These are phyloP conservation scores for Pseudocheirus occidentalis DNA, from an alignment of 2,797 vertebrate species.

Conservation along the genomic window DNA sequence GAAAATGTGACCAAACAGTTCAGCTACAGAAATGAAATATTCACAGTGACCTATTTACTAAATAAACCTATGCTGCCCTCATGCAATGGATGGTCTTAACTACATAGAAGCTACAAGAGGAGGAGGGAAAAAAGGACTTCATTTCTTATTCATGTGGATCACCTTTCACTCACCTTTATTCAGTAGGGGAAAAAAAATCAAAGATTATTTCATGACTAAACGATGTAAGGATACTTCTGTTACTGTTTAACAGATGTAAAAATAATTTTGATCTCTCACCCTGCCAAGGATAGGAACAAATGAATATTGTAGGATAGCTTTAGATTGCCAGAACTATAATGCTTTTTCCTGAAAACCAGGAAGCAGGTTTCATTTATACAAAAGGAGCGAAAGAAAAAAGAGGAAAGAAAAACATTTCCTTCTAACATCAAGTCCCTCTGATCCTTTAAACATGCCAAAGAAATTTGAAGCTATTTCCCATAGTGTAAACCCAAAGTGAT, in stretches of 20 bases:
- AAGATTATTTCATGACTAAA: constrained; percentile 7
- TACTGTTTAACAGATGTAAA: constrained; percentile 60
- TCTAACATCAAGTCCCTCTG: constrained; percentile 3
- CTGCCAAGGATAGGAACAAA: constrained; percentile 50
- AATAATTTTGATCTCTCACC: constrained; percentile 43
- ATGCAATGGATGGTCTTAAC: not conserved
- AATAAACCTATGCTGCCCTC: constrained; percentile 29
- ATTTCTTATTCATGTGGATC: constrained; percentile 50
- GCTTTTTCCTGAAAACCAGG: constrained; percentile 44
- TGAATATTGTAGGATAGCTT: constrained; percentile 29
- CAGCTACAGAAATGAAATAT: constrained; percentile 36
- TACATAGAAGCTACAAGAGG: not conserved
- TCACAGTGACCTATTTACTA: constrained; percentile 67
- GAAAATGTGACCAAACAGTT: constrained; percentile 57
- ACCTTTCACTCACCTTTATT: constrained; percentile 41
- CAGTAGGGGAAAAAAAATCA: constrained; percentile 54
- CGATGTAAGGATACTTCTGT: constrained; percentile 39
- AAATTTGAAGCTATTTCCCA: constrained; percentile 41
- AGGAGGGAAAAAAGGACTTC: constrained; percentile 22
- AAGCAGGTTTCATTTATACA: not conserved
- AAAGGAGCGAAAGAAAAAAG: not conserved
- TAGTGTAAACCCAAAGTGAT: constrained; percentile 50
- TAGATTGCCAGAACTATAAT: not conserved
- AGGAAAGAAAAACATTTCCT: not conserved
- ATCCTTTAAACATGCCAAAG: constrained; percentile 48